phyloP scores from a whole-genome alignment of 2,113 vertebrate species.

The Entomyzon cyanotis region DNA sequence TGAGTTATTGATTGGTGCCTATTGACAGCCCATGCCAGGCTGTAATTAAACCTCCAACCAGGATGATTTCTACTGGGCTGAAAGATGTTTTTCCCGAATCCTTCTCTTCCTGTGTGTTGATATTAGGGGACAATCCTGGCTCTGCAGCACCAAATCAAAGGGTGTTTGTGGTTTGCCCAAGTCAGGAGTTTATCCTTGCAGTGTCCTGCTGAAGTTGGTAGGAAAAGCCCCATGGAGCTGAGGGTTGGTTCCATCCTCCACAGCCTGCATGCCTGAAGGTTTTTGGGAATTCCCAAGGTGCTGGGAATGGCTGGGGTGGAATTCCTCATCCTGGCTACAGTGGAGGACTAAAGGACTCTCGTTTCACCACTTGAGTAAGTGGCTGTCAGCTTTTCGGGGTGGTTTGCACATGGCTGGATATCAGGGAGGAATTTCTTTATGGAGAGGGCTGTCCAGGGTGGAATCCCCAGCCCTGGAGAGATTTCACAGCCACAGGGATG shows the following conservation, averaged over 20 bases:
- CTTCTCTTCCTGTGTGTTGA: not conserved
- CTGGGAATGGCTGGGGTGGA: not conserved
- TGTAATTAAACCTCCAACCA: not conserved
- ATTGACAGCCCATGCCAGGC: not conserved
- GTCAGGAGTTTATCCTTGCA: rapidly evolving
- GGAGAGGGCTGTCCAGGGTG: not conserved
- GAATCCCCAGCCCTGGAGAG: not conserved
- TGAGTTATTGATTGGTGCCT: not conserved
- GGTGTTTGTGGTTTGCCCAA: not conserved
- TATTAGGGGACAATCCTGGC: not conserved
- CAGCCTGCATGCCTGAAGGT: not conserved
- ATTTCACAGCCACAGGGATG: not conserved
- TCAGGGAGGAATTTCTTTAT: not conserved
- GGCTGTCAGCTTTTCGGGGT: not conserved
- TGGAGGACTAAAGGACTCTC: not conserved
- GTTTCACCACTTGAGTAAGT: not conserved
- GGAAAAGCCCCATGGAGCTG: not conserved
- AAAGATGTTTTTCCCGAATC: not conserved
- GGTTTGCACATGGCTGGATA: not conserved
- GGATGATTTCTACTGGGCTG: not conserved
- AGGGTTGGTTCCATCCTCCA: not conserved
- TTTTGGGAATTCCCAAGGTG: not conserved
- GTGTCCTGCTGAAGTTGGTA: not conserved
- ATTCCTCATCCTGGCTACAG: not conserved
- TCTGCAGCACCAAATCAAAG: not conserved